A percentile compares a stretch with the other conserved stretches of the same genome.
phyloP scores from a whole-genome alignment of 1,140 invertebrate genomes.

The Brachionus rotundiformis region DNA sequence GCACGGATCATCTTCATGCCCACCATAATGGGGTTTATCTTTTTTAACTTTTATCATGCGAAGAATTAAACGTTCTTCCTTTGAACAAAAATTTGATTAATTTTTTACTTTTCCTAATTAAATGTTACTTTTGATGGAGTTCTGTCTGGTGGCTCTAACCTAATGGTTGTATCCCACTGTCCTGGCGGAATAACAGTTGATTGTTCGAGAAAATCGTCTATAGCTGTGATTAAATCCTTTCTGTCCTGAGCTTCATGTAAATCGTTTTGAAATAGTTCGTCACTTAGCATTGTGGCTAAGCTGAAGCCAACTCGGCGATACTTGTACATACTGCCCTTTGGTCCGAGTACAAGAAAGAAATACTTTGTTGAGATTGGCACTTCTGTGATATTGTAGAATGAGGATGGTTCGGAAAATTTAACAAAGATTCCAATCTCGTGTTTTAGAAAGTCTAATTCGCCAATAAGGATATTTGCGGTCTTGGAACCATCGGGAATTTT shows the following conservation, averaged over 20 bases:
- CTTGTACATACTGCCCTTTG: constrained; percentile 75
- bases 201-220: constrained; percentile 91
- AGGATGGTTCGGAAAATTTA: constrained; percentile 77
- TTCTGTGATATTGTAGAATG: constrained; percentile 55
- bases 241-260: constrained; percentile 81
- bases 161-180: constrained; percentile 92
- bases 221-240: constrained; percentile 69
- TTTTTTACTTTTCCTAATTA: no score
- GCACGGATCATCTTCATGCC: constrained; percentile 67
- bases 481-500: constrained; percentile 97
- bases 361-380: constrained; percentile 94
- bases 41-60: constrained; percentile 55
- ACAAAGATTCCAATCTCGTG: constrained; percentile 84
- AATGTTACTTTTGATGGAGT: constrained; percentile 76
- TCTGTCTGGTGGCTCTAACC: constrained; percentile 93
- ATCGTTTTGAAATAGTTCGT: constrained; percentile 83
- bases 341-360: constrained; percentile 88
- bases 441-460: constrained; percentile 93
- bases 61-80: constrained; percentile 58
- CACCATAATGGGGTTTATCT: constrained; percentile 54
- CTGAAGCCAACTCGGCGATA: constrained; percentile 93
- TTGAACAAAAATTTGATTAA: background rate
- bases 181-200: constrained; percentile 92
- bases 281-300: constrained; percentile 92
- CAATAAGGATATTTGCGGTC: constrained; percentile 93